Conservation (phyloP, 2,888 invertebrate genomes). For the Steromphala cineraria region DNA sequence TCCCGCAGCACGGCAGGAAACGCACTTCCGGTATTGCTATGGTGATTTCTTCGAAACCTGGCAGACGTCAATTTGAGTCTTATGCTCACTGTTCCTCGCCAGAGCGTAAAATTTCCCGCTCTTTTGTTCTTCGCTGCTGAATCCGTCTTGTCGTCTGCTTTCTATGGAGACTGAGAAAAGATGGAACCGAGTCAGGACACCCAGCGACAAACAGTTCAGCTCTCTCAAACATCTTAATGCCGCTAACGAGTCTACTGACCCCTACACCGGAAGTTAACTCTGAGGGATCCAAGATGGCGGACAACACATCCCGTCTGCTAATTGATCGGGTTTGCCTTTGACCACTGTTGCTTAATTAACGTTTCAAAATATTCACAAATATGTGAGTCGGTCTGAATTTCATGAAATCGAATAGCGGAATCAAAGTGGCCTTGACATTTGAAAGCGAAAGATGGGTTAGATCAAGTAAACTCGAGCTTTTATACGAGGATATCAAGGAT, state of each 20-base stretch:
- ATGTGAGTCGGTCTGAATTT: too few relatives aligned
- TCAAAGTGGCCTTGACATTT: too few relatives aligned
- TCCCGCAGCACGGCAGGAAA: conserved; percentile 31
- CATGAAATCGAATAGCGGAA: too few relatives aligned
- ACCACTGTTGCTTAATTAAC: too few relatives aligned
- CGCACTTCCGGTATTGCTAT: conserved; percentile 36
- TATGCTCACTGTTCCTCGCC: conserved; percentile 8
- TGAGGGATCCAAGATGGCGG: not conserved
- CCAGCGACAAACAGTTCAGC: not conserved
- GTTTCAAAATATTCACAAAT: too few relatives aligned
- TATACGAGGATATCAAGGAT: too few relatives aligned
- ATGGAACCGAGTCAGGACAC: not conserved
- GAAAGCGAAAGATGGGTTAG: too few relatives aligned
- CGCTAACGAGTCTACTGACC: not conserved
- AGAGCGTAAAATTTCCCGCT: conserved; percentile 20
- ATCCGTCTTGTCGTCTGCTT: not conserved
- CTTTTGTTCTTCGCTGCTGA: not conserved
- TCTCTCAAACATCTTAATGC: not conserved
- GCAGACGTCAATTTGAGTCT: conserved; percentile 7
- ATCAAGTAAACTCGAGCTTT: too few relatives aligned
- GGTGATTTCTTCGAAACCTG: conserved; percentile 32
- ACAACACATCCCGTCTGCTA: too few relatives aligned
- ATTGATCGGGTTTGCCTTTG: too few relatives aligned
- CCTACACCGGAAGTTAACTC: not conserved
- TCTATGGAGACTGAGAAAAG: not conserved